Conservation (phyloP, 2,797 vertebrate genomes). For the Nyctalus aviator region DNA sequence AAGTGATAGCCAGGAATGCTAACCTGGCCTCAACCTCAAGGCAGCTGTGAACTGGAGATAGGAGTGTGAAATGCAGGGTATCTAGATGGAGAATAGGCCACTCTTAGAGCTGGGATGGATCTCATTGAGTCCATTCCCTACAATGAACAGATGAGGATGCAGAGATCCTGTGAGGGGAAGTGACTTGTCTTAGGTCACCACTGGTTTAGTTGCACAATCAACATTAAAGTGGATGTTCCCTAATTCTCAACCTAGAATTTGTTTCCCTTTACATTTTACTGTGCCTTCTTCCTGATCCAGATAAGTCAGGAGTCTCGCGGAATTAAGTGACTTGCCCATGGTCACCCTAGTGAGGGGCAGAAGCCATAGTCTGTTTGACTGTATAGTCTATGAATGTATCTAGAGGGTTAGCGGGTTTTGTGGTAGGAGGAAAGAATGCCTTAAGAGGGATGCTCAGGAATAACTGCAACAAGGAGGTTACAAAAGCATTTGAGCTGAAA, state of each 20-base stretch:
- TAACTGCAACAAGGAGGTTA: neutral
- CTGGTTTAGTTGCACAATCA: neutral
- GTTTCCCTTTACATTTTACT: neutral
- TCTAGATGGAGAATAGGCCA: neutral
- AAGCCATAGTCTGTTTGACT: neutral
- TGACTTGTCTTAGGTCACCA: neutral
- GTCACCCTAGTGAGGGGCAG: neutral
- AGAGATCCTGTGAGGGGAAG: neutral
- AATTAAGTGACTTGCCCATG: conserved; percentile 5
- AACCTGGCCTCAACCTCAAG: neutral
- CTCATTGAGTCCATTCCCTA: neutral
- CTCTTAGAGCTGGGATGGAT: neutral
- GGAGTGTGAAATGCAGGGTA: neutral
- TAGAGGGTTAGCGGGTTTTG: neutral
- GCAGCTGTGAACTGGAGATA: neutral
- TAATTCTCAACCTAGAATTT: neutral
- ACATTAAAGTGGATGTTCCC: neutral
- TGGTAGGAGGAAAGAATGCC: neutral
- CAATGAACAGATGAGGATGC: neutral
- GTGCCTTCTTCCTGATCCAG: neutral
- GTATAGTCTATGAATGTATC: neutral
- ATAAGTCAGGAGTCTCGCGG: neutral
- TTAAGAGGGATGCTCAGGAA: conserved; percentile 44
- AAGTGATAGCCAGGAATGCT: neutral
- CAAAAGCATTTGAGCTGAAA: neutral